Evolutionary conservation across 1,140 invertebrate genomes (phyloP), one percentile per base, ranked within the genome.

Genomic region (Trypoxylus dichotomus): DNA sequence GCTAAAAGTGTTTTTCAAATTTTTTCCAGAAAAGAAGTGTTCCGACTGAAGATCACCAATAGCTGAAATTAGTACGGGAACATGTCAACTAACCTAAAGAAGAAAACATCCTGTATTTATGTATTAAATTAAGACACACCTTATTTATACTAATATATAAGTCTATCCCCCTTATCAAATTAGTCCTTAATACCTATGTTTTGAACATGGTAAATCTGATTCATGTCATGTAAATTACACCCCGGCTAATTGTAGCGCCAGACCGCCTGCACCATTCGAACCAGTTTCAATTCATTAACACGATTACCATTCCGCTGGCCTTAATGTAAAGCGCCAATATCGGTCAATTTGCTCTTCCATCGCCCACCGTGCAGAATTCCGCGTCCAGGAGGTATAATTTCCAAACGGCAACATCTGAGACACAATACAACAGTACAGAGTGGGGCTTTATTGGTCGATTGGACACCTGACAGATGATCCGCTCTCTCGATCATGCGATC

Each of bases 201-300:
- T 54, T 19, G 47, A 1, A 27, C 24, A 27, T 27, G 24, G 25
- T 27, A 27, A 13, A 68, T 68, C 27, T 29, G 24, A 68, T 24
- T 68, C 24, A 11, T 27, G 21, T 68, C 60, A 68, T 68, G 60
- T 68, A 68, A 68, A 68, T 68, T 68, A 29, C 60, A 11, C 60
- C 27, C 60, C 7, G 27, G 24, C 27, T 68, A 68, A 68, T 68
- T 68, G 60, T 27, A 68, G 11, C 60, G 60, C 24, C 60, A 24
- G 7, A 27, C 21, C 21, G 60, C 19, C 24, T 68, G 24, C 11
- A 68, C 27, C 21, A 27, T 19, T 68, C 60, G 60, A 24, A 24
- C 60, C 60, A 27, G 24, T 68, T 68, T 68, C 60, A 68, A 68
- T 68, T 68, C 60, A 68, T 68, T 68, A 68, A 29, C 8, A 29